These are phyloP conservation scores for Emys orbicularis DNA, from an alignment of 2,797 vertebrate species.

Conservation along the genomic window DNA sequence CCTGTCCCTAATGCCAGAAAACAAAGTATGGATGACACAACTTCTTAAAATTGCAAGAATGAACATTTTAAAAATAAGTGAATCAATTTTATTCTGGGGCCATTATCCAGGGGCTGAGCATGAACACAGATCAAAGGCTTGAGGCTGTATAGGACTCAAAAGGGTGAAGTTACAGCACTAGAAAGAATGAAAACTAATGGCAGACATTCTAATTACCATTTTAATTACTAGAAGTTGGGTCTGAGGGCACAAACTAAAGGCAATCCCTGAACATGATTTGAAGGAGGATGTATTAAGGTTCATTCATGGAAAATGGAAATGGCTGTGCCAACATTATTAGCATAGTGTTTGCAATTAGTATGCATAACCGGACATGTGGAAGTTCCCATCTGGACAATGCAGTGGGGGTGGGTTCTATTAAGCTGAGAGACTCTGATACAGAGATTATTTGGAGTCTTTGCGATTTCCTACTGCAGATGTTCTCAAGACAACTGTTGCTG, in stretches of 20 bases:
- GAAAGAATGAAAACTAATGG: not conserved
- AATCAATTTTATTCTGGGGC: not conserved
- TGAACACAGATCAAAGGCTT: constrained; percentile 42
- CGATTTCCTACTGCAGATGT: not conserved
- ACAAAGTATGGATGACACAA: not conserved
- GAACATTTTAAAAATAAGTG: not conserved
- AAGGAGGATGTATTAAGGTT: constrained; percentile 58
- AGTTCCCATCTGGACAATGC: not conserved
- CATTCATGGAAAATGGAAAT: constrained; percentile 27
- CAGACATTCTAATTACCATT: constrained; percentile 18
- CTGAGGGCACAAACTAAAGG: not conserved
- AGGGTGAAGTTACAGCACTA: not conserved
- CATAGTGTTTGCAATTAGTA: not conserved
- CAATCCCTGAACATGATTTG: not conserved
- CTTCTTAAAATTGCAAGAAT: not conserved
- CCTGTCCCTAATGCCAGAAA: not conserved
- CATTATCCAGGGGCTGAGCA: not conserved
- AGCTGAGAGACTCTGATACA: not conserved
- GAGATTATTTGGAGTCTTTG: not conserved
- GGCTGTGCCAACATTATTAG: not conserved
- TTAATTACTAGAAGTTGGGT: constrained; percentile 47
- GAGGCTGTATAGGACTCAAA: rapidly evolving
- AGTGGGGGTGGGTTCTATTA: not conserved
- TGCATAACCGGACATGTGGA: not conserved
- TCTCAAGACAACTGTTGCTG: not conserved